These are phyloP conservation scores for Neoscelio sp. DNA, from an alignment of 2,888 invertebrate species.

Conservation along the genomic window DNA sequence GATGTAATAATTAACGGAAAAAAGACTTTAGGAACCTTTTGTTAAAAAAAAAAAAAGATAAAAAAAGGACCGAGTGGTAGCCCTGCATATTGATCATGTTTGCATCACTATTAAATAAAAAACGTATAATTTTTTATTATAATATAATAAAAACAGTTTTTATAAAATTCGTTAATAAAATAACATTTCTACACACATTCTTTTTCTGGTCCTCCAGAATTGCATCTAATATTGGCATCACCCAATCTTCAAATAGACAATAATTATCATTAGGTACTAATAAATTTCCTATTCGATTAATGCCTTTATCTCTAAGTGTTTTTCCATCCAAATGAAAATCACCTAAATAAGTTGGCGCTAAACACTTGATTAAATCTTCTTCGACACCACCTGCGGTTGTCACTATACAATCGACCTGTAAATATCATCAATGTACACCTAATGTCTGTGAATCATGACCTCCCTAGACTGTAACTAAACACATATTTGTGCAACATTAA, in stretches of 20 bases:
- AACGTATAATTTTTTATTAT: no score
- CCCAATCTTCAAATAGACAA: slow-evolving; percentile 98
- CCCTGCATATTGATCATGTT: no score
- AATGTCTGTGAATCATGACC: no score
- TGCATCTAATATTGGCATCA: slow-evolving; percentile 95
- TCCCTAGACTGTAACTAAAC: no score
- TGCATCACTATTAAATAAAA: no score
- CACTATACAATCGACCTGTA: slow-evolving; percentile 96
- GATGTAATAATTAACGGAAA: no score
- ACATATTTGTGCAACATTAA: no score
- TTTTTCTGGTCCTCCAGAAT: slow-evolving; percentile 94
- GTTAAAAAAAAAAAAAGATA: no score
- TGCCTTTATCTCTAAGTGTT: slow-evolving; percentile 91
- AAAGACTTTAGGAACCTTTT: no score
- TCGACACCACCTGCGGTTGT: slow-evolving; percentile 99
- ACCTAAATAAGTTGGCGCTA: slow-evolving; percentile 97
- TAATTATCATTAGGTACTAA: slow-evolving; percentile 99
- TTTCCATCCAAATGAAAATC: slow-evolving; percentile 94
- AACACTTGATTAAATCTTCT: slow-evolving; percentile 99
- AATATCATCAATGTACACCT: no score
- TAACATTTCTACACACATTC: slow-evolving; percentile 80
- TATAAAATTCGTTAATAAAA: not conserved
- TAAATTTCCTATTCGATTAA: slow-evolving; percentile 96
- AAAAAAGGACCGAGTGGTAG: no score
- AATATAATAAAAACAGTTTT: slow-evolving; percentile 3